phyloP scores from a whole-genome alignment of 1,140 invertebrate genomes.

The Meloidogyne floridensis region DNA sequence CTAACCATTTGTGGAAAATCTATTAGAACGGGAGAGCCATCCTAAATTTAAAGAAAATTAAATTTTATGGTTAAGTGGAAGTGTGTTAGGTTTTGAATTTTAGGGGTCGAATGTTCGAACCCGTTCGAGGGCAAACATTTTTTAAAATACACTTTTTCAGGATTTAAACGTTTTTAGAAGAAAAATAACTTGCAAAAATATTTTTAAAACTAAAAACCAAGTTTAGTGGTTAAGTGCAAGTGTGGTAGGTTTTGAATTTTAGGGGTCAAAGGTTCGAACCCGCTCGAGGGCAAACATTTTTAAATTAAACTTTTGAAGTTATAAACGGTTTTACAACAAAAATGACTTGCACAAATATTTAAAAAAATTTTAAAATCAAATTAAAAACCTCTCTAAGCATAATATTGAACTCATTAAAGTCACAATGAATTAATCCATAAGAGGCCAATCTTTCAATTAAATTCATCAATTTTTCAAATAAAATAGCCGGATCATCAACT shows the following conservation, averaged over 20 bases:
- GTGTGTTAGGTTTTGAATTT: no score
- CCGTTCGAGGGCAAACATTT: no score
- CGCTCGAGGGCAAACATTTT: no score
- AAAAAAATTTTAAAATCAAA: background rate
- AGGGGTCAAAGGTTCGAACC: no score
- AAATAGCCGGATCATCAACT: constrained; percentile 74
- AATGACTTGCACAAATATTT: no score
- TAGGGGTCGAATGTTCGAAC: no score
- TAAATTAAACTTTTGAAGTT: no score
- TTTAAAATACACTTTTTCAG: no score
- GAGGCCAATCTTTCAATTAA: constrained; percentile 86
- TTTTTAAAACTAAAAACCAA: background rate
- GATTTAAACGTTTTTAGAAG: no score
- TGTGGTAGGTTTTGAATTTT: no score
- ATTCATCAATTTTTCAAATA: constrained; percentile 92
- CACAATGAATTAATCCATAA: constrained; percentile 91
- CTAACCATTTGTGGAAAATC: constrained; percentile 99
- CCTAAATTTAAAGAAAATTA: constrained; percentile 67
- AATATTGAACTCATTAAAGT: constrained; percentile 99
- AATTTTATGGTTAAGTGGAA: background rate
- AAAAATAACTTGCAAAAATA: no score
- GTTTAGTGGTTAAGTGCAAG: background rate
- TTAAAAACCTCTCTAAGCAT: constrained; percentile 73
- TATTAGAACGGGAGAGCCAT: constrained; percentile 82
- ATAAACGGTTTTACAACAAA: no score